phyloP scores from a whole-genome alignment of 2,113 vertebrate species.

The Daphoenositta chrysoptera region DNA sequence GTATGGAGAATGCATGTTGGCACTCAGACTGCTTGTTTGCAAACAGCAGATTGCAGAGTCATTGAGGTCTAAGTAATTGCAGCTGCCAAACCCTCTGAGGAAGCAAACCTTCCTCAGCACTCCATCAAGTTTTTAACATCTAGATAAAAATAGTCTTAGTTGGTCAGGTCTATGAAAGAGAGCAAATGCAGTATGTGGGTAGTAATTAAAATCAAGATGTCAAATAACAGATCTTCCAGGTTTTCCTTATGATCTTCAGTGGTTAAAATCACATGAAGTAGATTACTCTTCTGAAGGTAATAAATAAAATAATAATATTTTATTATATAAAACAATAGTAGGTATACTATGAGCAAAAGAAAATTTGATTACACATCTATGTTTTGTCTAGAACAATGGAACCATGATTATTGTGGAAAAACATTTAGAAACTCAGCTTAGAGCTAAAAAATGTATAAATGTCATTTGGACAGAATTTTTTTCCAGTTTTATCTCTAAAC shows the following conservation, averaged over 20 bases:
- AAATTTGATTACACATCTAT: background rate
- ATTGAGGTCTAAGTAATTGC: background rate
- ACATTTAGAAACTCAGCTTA: background rate
- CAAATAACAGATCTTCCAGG: background rate
- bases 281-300: background rate
- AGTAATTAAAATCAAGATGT: background rate
- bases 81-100: background rate
- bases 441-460: background rate
- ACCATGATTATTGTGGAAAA: background rate
- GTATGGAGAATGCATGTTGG: background rate
- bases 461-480: background rate
- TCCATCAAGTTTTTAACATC: background rate
- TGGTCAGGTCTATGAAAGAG: background rate
- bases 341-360: background rate
- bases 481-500: background rate
- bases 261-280: background rate
- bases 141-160: background rate
- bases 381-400: background rate
- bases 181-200: background rate
- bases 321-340: too few species aligned
- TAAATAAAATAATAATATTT: too few species aligned
- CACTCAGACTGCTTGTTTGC: background rate
- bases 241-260: background rate
- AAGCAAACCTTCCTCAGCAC: background rate
- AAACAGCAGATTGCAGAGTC: slow-evolving; percentile 4